Percentiles rank a stretch among this genome's conserved stretches.
Conservation (phyloP, 2,797 vertebrate species). For the Microchirus variegatus region DNA sequence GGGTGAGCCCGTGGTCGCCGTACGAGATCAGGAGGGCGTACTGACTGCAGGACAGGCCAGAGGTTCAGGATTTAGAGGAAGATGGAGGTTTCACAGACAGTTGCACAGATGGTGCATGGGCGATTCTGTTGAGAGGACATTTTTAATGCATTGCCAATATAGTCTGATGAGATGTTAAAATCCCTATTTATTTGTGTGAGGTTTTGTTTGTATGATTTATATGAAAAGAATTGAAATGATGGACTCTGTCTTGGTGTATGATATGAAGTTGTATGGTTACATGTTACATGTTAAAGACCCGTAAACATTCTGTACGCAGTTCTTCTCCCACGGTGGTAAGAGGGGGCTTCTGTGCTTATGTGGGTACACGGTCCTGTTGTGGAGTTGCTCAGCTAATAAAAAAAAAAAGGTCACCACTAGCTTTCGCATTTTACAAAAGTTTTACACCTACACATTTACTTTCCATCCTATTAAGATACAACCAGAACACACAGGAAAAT, state of each 20-base stretch:
- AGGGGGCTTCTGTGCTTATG: too few species aligned
- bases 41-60: constrained; percentile 41
- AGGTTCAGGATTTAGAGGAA: background rate
- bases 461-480: too few species aligned
- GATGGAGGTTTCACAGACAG: constrained; percentile 17
- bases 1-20: constrained; percentile 82
- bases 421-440: too few species aligned
- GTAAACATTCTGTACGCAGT: too few species aligned
- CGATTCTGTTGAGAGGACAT: background rate
- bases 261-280: too few species aligned
- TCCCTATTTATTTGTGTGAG: background rate
- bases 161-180: background rate
- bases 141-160: background rate
- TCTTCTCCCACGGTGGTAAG: too few species aligned
- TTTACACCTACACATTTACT: too few species aligned
- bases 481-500: too few species aligned
- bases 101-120: background rate
- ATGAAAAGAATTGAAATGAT: background rate
- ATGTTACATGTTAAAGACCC: too few species aligned
- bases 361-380: too few species aligned
- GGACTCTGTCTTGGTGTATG: background rate
- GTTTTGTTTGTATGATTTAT: constrained; percentile 13
- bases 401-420: too few species aligned
- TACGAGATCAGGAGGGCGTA: constrained; percentile 89
- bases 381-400: too few species aligned